A percentile compares a stretch with the other conserved stretches of the same genome.
Conservation (phyloP, 2,888 invertebrate species). For the Cosmorhoe ocellata region DNA sequence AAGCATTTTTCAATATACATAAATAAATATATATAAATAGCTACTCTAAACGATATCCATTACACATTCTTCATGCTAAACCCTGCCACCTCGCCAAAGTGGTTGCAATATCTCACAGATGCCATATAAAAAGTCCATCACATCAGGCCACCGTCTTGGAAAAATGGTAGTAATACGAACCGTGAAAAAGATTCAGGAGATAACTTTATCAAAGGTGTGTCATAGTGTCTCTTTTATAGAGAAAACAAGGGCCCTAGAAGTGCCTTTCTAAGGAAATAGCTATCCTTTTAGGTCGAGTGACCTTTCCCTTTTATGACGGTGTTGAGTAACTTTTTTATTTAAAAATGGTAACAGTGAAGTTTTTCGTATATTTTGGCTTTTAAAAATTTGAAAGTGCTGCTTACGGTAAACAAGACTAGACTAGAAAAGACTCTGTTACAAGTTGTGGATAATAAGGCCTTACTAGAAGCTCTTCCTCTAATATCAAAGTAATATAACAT, state of each 20-base stretch:
- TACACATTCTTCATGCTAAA: conserved; percentile 27
- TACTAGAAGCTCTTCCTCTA: too few relatives aligned
- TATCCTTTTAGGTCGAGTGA: conserved; percentile 42
- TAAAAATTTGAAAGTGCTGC: too few relatives aligned
- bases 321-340: conserved; percentile 26
- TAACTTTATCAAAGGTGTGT: conserved; percentile 61
- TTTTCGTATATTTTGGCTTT: too few relatives aligned
- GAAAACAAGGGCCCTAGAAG: conserved; percentile 46
- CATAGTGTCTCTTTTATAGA: conserved; percentile 49
- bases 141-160: conserved; percentile 14
- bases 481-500: too few relatives aligned
- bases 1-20: conserved; percentile 11
- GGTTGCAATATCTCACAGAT: conserved; percentile 36
- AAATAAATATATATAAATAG: conserved; percentile 19
- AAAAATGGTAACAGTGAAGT: background rate
- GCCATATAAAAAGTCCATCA: conserved; percentile 28
- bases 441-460: too few relatives aligned
- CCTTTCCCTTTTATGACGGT: conserved; percentile 36
- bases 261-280: conserved; percentile 51
- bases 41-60: conserved; percentile 23
- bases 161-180: conserved; percentile 33
- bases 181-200: conserved; percentile 59
- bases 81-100: conserved; percentile 28
- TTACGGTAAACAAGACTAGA: too few relatives aligned
- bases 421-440: too few relatives aligned